Conservation (phyloP, 1,140 invertebrate genomes). For the Drosophila kanapiae region DNA sequence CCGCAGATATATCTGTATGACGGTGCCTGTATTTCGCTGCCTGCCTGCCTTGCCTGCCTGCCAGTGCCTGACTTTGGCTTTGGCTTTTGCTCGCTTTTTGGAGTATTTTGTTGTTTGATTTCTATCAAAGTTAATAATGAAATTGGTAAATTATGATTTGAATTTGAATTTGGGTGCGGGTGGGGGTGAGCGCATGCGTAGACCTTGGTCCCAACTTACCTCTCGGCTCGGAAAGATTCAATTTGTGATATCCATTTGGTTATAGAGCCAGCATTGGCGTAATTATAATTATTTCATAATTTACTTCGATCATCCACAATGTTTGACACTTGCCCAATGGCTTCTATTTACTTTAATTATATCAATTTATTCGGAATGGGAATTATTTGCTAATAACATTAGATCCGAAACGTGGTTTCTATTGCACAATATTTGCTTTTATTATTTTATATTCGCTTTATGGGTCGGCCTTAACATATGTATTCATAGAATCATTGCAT, state of each 20-base stretch:
- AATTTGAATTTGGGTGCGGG: constrained; percentile 37
- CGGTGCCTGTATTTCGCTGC: constrained; percentile 22
- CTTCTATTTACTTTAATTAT: constrained; percentile 61
- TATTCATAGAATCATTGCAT: constrained; percentile 65
- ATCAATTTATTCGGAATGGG: constrained; percentile 22
- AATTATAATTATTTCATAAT: constrained; percentile 61
- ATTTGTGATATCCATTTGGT: constrained; percentile 80
- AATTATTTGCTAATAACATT: constrained; percentile 43
- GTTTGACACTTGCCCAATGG: constrained; percentile 70
- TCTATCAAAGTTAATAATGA: constrained; percentile 83
- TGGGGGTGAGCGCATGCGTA: constrained; percentile 29
- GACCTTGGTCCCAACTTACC: constrained; percentile 69
- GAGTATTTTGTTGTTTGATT: constrained; percentile 83
- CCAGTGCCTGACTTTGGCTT: constrained; percentile 26
- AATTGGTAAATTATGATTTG: constrained; percentile 76
- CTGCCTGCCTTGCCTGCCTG: too few relatives aligned
- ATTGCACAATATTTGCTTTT: constrained; percentile 54
- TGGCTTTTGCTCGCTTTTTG: constrained; percentile 61
- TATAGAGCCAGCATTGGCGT: constrained; percentile 49
- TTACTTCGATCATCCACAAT: constrained; percentile 60
- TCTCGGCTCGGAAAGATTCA: constrained; percentile 74
- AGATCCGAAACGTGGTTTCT: constrained; percentile 30
- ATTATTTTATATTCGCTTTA: constrained; percentile 27
- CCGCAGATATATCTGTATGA: constrained; percentile 64
- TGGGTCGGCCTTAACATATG: constrained; percentile 23